Base-by-base conservation (phyloP, 2,888 invertebrate species). In the Isoperla grammatica region DNA sequence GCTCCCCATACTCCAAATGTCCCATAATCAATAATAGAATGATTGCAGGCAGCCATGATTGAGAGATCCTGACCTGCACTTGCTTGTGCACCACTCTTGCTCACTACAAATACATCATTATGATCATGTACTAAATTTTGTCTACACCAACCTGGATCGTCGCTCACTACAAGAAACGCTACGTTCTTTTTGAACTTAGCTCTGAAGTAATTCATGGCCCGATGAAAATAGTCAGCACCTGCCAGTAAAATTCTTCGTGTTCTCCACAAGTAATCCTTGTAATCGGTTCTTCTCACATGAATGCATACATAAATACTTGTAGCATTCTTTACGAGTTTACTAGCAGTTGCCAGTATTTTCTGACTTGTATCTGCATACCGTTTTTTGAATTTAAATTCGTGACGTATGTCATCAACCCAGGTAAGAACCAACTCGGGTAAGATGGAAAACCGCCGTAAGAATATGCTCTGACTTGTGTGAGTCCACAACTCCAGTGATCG, bases 251-350 rank as follows among this genome's bases (percentile, higher is more conserved):
- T 73, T 42, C 75, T 73, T 56, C 78, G 71, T 65, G 79, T 80
- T 59, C 77, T 73, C 76, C 78, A 78, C 19, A 82, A 70, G 68
- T 80, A 81, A 58, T 75, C 74, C 35, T 78, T 73, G 68, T 81
- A 82, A 69, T 82, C 82, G 1, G 81, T 81, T 58, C 81, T 72
- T 50, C 81, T 71, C 6, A 81, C 78, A 65, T 82, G 82, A 42
- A 82, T 74, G 50, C 80, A 80, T 13, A 81, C 76, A 65, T 75
- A 81, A 12, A 74, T 74, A 43, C 72, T 68, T 42, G 71, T 68
- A 9, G 61, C 68, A 69, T 43, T 69, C 67, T 43, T 67, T 63
- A 3, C 71, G 69, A 29, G 69, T 69, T 58, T 29, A 17, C 56
- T 59, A 43, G 73, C 71, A 43, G 72, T 70, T 59, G 70, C 70